Evolutionary conservation across 1,140 invertebrate genomes (phyloP).

Genomic region (Neoseiulus cucumeris): DNA sequence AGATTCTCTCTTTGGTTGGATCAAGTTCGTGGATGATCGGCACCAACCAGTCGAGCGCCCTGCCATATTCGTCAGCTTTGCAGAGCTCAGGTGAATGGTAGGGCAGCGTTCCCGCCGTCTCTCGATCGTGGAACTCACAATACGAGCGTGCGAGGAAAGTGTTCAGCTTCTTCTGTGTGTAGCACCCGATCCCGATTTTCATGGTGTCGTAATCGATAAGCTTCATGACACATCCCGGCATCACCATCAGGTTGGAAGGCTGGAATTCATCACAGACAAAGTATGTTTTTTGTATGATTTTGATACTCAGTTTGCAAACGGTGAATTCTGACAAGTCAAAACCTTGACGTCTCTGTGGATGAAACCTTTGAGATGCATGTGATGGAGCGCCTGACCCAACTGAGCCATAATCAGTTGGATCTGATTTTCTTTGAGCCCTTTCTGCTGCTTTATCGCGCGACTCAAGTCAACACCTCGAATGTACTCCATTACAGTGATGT

Average conservation of each 20-base stretch:
- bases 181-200: neutral
- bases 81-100: neutral
- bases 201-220: neutral
- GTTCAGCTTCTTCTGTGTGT: neutral
- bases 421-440: neutral
- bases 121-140: neutral
- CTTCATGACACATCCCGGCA: neutral
- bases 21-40: too few relatives aligned
- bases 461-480: neutral
- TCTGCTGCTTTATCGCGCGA: neutral
- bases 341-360: neutral
- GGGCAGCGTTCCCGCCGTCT: neutral
- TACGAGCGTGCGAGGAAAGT: neutral
- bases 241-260: conserved; percentile 1
- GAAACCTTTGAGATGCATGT: neutral
- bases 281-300: too few relatives aligned
- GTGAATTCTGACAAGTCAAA: too few relatives aligned
- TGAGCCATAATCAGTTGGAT: neutral
- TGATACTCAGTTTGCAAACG: too few relatives aligned
- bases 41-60: neutral
- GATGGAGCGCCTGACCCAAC: neutral
- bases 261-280: neutral
- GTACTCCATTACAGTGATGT: neutral
- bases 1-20: too few relatives aligned
- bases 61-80: neutral